Evolutionary conservation across 2,113 vertebrate species (phyloP), one percentile per base, ranked within the genome.

Genomic region (Sylvilagus bachmani): DNA sequence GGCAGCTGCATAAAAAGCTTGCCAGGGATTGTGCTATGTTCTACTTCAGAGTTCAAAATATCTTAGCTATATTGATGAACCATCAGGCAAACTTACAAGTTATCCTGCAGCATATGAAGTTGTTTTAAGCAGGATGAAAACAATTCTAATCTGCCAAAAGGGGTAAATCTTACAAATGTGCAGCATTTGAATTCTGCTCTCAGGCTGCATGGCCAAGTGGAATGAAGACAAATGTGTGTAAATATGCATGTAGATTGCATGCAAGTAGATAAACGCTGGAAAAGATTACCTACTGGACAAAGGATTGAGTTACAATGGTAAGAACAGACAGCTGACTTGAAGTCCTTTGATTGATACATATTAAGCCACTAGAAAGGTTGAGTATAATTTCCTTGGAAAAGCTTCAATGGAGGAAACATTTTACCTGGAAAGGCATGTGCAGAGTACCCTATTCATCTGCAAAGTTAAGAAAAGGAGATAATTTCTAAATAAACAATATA

Each of bases 261-360:
- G 74, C 51, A 88, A 82, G 70, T 67, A 61, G 14, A 5, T 44
- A 83, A 66, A 75, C 51, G 67, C n/a, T 78, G 29, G 70, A 94
- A 96, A 95, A 85, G 87, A 92, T 83, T 67, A 74, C 44, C 49
- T 10, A 80, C 49, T 22, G 14, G 53, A 36, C 17, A 0, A 33
- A 89, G 82, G 67, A 80, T n/a, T 29, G 33, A 66, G 70, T 24
- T 61, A 44, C 21, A 75, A 83, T 84, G 21, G 33, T 69, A 70
- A 86, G 36, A 89, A 11, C 22, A 67, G 10, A 33, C 0, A 10
- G 29, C 31, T 95, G 92, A 94, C 95, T 92, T 81, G 21, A 81
- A 96, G 66, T 96, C 51, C 77, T 80, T 91, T 69, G n/a, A 61
- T 91, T 73, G n/a, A 89, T 84, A 90, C 71, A 66, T 44, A 87